Evolutionary conservation across 2,888 invertebrate genomes (phyloP).

Genomic region (Spodoptera littoralis): DNA sequence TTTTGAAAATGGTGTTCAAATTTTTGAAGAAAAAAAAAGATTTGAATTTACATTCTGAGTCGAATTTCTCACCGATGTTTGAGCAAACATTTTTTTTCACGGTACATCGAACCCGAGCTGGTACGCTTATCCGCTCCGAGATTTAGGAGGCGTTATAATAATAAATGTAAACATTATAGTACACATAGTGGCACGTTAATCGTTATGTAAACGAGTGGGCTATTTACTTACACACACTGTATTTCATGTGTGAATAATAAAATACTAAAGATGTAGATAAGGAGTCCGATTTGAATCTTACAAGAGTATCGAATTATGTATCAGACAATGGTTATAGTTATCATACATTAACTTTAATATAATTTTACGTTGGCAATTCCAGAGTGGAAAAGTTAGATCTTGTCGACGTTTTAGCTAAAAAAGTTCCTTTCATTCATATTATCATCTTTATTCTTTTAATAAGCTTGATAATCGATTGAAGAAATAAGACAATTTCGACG

Average conservation of each 20-base stretch:
- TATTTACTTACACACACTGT: slow-evolving; percentile 37
- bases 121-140: slow-evolving; percentile 31
- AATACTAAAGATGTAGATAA: slow-evolving; percentile 30
- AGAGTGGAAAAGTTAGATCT: no score
- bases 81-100: slow-evolving; percentile 25
- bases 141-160: slow-evolving; percentile 47
- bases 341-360: no score
- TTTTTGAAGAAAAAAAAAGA: slow-evolving; percentile 11
- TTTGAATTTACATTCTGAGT: slow-evolving; percentile 9
- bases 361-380: no score
- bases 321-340: background rate
- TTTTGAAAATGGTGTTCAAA: background rate
- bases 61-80: slow-evolving; percentile 21
- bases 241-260: slow-evolving; percentile 36
- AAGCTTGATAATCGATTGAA: no score
- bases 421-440: background rate
- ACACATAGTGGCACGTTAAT: slow-evolving; percentile 44
- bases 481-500: no score
- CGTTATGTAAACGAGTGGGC: slow-evolving; percentile 43
- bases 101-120: slow-evolving; percentile 37
- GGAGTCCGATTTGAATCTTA: slow-evolving; percentile 14
- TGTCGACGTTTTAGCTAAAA: no score
- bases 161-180: slow-evolving; percentile 50
- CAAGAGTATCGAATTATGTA: slow-evolving; percentile 17
- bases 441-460: no score